Conservation (phyloP, 2,888 invertebrate genomes). For the Dasypogon diadema region DNA sequence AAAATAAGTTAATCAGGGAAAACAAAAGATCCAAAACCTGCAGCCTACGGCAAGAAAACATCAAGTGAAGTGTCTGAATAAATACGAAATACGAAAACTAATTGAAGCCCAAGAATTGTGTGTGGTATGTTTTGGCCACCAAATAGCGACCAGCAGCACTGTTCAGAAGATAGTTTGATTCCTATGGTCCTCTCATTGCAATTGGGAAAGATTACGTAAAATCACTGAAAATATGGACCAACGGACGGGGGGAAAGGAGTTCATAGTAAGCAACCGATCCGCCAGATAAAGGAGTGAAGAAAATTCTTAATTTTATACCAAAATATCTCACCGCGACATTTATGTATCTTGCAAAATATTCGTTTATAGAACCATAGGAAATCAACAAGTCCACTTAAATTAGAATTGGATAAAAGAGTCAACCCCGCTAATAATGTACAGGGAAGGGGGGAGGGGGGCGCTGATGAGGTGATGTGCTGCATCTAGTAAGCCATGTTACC, state of each 20-base stretch:
- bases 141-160: no score
- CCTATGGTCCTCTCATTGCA: no score
- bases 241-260: neutral
- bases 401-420: slow-evolving; percentile 36
- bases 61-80: slow-evolving; percentile 22
- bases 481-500: no score
- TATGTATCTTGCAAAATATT: slow-evolving; percentile 8
- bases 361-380: slow-evolving; percentile 7
- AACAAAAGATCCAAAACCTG: slow-evolving; percentile 6
- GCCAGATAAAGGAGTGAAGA: slow-evolving; percentile 35
- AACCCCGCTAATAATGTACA: no score
- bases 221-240: neutral
- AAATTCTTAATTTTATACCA: slow-evolving; percentile 40
- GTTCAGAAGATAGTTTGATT: no score
- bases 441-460: no score
- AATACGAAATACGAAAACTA: slow-evolving; percentile 39
- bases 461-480: no score
- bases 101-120: slow-evolving; percentile 1
- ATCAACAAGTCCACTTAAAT: slow-evolving; percentile 38
- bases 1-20: slow-evolving; percentile 40
- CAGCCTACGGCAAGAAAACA: neutral
- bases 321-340: slow-evolving; percentile 34
- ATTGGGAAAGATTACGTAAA: neutral
- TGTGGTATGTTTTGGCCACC: no score
- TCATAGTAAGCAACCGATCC: no score